Evolutionary conservation across 37 sponge, comb jelly and placozoan species (phyloP), one percentile per base, ranked within the genome.

Genomic region (Oscarella lobularis): DNA sequence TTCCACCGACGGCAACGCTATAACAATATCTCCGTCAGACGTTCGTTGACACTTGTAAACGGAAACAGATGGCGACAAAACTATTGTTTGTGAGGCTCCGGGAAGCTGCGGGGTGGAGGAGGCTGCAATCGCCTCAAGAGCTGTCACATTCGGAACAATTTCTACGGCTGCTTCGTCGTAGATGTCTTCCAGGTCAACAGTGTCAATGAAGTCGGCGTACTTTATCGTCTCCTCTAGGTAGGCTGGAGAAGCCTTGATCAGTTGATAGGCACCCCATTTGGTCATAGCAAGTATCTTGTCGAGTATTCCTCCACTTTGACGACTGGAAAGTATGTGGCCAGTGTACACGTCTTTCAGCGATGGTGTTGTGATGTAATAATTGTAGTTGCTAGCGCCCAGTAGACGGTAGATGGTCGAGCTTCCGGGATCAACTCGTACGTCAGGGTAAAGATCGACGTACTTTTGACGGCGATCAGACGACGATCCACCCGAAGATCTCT

Each of bases 281-380:
- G 14, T 20, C 9, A 48, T 20, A 48, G 60, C 9, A 48, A 20
- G 20, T 48, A 48, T 20, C 20, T 48, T 48, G 20, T 48, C 60
- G 9, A 48, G 60, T 27, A 48, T 48, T 48, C 60, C 60, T 48
- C 60, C 60, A 48, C 60, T 48, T 20, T 48, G 60, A 48, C 60
- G 9, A 20, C 60, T 48, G 20, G 60, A 9, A 9, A 48, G 9
- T 9, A 48, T 48, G 60, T 48, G 60, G 20, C 60, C 60, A 48
- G 14, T 48, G 60, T 27, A 48, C 14, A 48, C 14, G n/a, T n/a
- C n/a, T 27, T 9, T 9, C 20, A 48, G 20, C 9, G 60, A 48
- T 48, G 60, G 60, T 48, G 9, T 48, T 9, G 60, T 48, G 20
- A 48, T 48, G 20, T 27, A 48, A 20, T 27, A 20, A 27, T 9